Evolutionary conservation across 2,888 invertebrate species (phyloP), one percentile per base, ranked within the genome.

Genomic region (Epirrhoe alternata): DNA sequence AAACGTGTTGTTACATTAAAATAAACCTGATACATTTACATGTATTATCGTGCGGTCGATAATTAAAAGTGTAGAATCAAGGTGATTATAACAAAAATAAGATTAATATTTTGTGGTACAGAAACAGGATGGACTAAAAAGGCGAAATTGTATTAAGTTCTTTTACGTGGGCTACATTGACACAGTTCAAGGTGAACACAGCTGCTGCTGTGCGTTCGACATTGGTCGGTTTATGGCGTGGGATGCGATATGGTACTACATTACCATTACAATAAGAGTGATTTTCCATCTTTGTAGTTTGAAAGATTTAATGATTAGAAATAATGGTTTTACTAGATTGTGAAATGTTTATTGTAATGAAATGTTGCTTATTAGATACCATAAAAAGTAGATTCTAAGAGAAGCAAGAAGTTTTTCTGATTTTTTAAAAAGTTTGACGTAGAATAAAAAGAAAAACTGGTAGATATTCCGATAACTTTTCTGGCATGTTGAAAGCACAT

Each of bases 121-220:
- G 38, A 35, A 61, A 53, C 49, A 33, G 52, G 49, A 68, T 67
- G 42, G 51, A 56, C 50, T 14, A 71, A 67, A 69, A 59, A 67
- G 65, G 68, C 61, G 72, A 75, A 75, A 72, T 72, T 54, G 73
- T 76, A 76, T 68, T 62, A 58, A 38, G 42, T 10, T 61, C 70
- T 74, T 67, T 68, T 76, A 72, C 76, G 89, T 87, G 83, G 84
- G 85, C 81, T 82, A 85, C 83, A 83, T 86, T 88, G 89, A 87
- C 88, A 86, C 82, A 80, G 79, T 77, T 70, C 86, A 89, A 90
- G 90, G 90, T 90, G 86, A 89, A 77, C 73, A 81, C 73, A 75
- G 73, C n/a, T 72, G 3, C 68, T 70, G 66, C 68, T 74, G 77
- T 69, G 35, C 35, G 71, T 74, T 72, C 77, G 76, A 75, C 77